Base-by-base conservation (phyloP, 2,888 invertebrate genomes). In the Acleris holmiana region DNA sequence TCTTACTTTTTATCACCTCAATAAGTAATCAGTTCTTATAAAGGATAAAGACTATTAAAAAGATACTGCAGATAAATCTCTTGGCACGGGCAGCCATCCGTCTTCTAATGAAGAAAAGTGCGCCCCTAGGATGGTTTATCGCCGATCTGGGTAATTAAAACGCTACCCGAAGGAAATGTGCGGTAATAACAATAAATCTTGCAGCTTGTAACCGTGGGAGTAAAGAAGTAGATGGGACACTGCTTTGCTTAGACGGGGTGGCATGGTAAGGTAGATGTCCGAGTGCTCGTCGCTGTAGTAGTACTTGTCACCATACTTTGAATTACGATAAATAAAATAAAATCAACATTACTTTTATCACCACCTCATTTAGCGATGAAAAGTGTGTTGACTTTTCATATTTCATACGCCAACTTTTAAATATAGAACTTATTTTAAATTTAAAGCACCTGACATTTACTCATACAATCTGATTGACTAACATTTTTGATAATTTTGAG, bases 101-200 rank as follows among this genome's bases (percentile, higher is more conserved):
- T 91, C 91, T 91, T 88, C 78, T 91, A 91, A 92, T 92, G 91
- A 92, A 92, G 92, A 91, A 91, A 91, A 91, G 92, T 92, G 91
- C 89, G 91, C 89, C 86, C 86, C 79, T 83, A 79, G 86, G 89
- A 90, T 91, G 88, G 74, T 91, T 92, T 91, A 91, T 91, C 89
- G 86, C 73, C 91, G 91, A 92, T 91, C 92, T 88, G 86, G 88
- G 92, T 92, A 92, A 92, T 92, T 92, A 91, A 91, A 92, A 91
- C 91, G 92, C 91, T 90, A 86, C 91, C 89, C 91, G 83, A 79
- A 91, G 91, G 91, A 91, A 91, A 91, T 88, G 89, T 85, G 83
- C 81, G 85, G 91, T 84, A 91, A 91, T 92, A 91, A 91, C 89
- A 85, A 89, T 92, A 92, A 92, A 92, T 92, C 91, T 87, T 64